phyloP scores from a whole-genome alignment of 64 coral and sea anemone species.

The Montipora cactus region DNA sequence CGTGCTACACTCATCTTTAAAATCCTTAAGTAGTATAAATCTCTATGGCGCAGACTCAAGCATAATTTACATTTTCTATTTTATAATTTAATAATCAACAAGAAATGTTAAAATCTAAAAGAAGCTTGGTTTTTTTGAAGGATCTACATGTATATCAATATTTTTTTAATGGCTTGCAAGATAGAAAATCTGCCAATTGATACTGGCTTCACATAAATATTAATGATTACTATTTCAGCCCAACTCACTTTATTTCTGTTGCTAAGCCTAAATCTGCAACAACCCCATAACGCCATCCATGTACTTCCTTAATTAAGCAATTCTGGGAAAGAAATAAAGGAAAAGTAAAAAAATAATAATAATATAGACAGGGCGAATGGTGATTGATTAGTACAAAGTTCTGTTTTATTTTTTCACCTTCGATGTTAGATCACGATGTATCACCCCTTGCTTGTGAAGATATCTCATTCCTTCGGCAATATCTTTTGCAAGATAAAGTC shows the following conservation, averaged over 20 bases:
- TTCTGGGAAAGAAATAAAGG: constrained; percentile 63
- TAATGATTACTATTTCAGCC: background rate
- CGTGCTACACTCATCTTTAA: no score
- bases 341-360: background rate
- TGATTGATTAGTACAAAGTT: no score
- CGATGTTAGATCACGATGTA: constrained; percentile 87
- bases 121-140: no score
- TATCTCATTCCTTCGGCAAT: constrained; percentile 85
- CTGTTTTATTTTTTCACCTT: constrained; percentile 57
- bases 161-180: no score
- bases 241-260: constrained; percentile 74
- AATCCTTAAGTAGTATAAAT: no score
- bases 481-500: constrained; percentile 83
- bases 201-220: no score
- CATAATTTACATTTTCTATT: no score
- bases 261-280: constrained; percentile 91
- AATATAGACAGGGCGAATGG: background rate
- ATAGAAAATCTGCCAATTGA: no score
- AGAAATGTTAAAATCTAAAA: no score
- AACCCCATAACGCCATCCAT: constrained; percentile 79
- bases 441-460: constrained; percentile 79
- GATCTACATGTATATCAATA: no score
- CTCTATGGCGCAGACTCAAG: no score
- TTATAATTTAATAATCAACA: no score
- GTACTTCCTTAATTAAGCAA: constrained; percentile 80